Evolutionary conservation across 2,888 invertebrate genomes (phyloP).

Genomic region (Furcula furcula): DNA sequence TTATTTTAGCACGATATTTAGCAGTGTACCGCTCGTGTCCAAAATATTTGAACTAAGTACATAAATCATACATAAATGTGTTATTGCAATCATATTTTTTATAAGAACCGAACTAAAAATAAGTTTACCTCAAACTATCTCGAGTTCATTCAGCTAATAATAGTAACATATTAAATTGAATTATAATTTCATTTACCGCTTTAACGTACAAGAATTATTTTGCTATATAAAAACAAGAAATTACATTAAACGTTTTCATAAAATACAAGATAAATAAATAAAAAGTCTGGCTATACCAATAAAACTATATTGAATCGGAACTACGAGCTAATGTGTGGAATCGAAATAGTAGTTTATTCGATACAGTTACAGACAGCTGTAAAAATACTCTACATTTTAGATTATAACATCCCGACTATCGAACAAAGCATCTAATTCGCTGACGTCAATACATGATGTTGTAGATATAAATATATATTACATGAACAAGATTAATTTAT

Average conservation of each 20-base stretch:
- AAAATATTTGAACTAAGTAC: too few species aligned
- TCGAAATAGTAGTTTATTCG: conserved; percentile 33
- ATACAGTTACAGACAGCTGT: conserved; percentile 37
- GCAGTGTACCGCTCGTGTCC: too few species aligned
- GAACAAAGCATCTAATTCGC: conserved; percentile 43
- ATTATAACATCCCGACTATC: conserved; percentile 40
- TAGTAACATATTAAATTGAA: too few species aligned
- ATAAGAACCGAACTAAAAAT: too few species aligned
- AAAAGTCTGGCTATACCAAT: conserved; percentile 17
- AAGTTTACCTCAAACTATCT: too few species aligned
- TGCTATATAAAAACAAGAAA: too few species aligned
- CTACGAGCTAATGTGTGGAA: conserved; percentile 21
- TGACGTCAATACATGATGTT: conserved; percentile 43
- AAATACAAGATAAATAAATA: conserved; percentile 10
- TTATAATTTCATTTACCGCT: too few species aligned
- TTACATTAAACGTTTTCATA: background rate
- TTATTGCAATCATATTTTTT: too few species aligned
- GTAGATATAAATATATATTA: conserved; percentile 38
- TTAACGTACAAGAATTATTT: too few species aligned
- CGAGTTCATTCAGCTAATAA: too few species aligned
- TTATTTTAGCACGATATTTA: too few species aligned
- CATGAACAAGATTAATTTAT: background rate
- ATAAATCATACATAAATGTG: too few species aligned
- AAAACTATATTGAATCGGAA: conserved; percentile 26
- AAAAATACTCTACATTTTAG: conserved; percentile 42